These are phyloP conservation scores for Dendrocincla tyrannina DNA, from an alignment of 2,797 vertebrate genomes.

Conservation along the genomic window DNA sequence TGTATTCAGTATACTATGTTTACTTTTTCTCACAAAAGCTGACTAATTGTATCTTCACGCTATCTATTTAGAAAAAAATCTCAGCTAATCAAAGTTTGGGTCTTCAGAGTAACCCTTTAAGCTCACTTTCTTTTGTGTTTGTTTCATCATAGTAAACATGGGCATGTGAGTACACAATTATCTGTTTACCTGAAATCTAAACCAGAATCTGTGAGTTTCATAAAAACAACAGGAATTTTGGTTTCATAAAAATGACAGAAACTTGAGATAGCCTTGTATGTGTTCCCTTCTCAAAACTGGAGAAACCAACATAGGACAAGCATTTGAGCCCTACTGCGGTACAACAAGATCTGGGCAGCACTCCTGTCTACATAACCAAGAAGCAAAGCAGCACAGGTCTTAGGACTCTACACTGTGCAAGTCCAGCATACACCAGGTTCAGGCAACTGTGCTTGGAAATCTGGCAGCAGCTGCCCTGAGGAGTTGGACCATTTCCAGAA, in stretches of 20 bases:
- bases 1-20: neutral
- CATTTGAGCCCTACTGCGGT: rapidly evolving
- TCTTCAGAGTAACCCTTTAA: neutral
- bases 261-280: neutral
- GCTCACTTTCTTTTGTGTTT: neutral
- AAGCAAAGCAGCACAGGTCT: neutral
- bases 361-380: neutral
- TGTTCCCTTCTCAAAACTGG: rapidly evolving
- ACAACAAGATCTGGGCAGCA: neutral
- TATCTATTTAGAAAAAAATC: neutral
- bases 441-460: neutral
- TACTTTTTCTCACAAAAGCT: neutral
- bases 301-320: neutral
- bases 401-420: neutral
- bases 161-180: neutral
- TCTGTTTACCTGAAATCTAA: neutral
- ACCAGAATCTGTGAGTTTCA: neutral
- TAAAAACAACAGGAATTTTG: neutral
- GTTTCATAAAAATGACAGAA: neutral
- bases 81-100: neutral
- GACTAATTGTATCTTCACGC: neutral
- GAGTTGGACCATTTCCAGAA: neutral
- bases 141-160: neutral
- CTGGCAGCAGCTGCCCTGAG: neutral
- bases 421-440: neutral